A percentile compares a stretch with the other conserved stretches of the same genome.
phyloP scores from a whole-genome alignment of 2,113 vertebrate species.

The Myanophis thanlyinensis region DNA sequence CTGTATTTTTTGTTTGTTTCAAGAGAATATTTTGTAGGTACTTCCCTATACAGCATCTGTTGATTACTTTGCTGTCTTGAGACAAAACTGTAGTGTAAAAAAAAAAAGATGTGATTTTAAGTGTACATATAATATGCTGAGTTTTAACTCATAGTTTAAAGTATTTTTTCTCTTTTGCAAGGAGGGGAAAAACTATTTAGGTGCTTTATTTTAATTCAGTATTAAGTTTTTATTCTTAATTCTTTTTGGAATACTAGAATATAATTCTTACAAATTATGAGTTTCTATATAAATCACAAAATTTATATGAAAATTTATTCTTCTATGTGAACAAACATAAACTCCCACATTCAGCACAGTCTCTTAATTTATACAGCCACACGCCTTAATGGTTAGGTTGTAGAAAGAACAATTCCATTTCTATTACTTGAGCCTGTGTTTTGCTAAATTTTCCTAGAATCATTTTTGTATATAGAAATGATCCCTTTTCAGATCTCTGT shows the following conservation, averaged over 20 bases:
- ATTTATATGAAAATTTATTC: background rate
- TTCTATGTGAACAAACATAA: background rate
- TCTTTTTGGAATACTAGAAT: background rate
- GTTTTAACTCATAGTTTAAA: slow-evolving; percentile 36
- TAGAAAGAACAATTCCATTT: background rate
- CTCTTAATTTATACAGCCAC: background rate
- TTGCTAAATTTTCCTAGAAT: background rate
- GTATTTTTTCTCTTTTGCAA: background rate
- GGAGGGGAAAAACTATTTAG: background rate
- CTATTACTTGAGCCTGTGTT: background rate
- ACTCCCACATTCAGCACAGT: background rate
- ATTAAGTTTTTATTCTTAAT: background rate
- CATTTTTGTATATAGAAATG: background rate
- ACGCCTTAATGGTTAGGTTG: background rate
- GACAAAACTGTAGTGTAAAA: background rate
- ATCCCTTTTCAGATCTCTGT: background rate
- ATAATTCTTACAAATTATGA: background rate
- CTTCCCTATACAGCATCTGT: background rate
- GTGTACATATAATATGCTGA: slow-evolving; percentile 1
- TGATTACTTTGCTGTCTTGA: background rate
- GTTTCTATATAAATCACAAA: background rate
- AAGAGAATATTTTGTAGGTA: background rate
- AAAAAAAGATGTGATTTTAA: slow-evolving; percentile 11
- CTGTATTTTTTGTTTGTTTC: background rate
- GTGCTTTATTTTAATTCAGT: background rate